Evolutionary conservation across 2,797 vertebrate genomes (phyloP).

Genomic region (Gastrophryne carolinensis): DNA sequence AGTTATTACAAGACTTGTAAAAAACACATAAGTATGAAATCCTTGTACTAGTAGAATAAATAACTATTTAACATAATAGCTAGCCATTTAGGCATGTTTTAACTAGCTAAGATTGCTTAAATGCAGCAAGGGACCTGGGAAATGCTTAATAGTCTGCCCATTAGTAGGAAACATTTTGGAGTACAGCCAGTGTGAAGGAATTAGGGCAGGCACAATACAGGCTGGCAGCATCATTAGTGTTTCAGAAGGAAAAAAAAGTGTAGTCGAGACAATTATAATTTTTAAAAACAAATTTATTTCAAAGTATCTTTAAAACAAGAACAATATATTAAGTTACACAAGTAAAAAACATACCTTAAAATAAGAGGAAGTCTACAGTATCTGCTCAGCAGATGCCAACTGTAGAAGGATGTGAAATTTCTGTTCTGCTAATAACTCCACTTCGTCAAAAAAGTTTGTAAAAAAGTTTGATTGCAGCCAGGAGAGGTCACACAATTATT

Average conservation of each 20-base stretch:
- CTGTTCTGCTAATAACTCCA: too few species aligned
- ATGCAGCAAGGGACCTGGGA: slow-evolving; percentile 11
- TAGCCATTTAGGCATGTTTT: background rate
- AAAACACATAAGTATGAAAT: background rate
- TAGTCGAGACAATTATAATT: slow-evolving; percentile 45
- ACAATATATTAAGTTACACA: slow-evolving; percentile 48
- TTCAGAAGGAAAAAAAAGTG: slow-evolving; percentile 4
- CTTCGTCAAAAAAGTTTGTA: too few species aligned
- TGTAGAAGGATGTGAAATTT: too few species aligned
- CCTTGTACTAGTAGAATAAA: slow-evolving; percentile 13
- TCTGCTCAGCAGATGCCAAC: too few species aligned
- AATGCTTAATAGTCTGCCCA: slow-evolving; percentile 5
- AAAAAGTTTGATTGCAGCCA: too few species aligned
- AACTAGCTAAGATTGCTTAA: background rate
- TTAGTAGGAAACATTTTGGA: slow-evolving; percentile 39
- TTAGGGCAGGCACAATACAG: slow-evolving; percentile 26
- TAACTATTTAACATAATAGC: background rate
- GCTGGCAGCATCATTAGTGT: slow-evolving; percentile 22
- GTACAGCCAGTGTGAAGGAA: slow-evolving; percentile 29
- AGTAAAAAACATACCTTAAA: too few species aligned
- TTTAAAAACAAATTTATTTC: slow-evolving; percentile 50
- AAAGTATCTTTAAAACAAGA: slow-evolving; percentile 42
- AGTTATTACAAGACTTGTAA: background rate
- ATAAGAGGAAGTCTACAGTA: too few species aligned
- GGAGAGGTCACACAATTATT: too few species aligned